Percentiles rank a stretch among this genome's conserved stretches.
These are phyloP conservation scores for Drosophila ohnishii DNA, from an alignment of 1,140 invertebrate species.

Conservation along the genomic window DNA sequence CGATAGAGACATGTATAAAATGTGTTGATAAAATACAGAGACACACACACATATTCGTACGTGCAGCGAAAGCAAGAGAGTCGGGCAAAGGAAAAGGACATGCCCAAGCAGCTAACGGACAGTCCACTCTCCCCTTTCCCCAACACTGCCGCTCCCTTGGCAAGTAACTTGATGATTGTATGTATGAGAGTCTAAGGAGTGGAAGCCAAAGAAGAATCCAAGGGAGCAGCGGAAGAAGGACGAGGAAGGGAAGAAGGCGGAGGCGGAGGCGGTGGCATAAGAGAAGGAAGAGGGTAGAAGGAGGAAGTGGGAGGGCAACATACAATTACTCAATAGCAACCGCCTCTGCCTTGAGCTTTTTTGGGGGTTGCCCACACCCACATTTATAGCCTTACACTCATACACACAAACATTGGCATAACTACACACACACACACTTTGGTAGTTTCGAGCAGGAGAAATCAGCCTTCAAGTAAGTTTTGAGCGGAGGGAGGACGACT, in stretches of 20 bases:
- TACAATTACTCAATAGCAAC: conserved; percentile 79
- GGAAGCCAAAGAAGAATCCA: conserved; percentile 45
- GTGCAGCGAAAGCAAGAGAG: conserved; percentile 21
- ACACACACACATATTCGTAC: conserved; percentile 15
- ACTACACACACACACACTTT: conserved; percentile 55
- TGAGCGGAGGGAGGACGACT: conserved; percentile 36
- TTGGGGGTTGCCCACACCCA: conserved; percentile 66
- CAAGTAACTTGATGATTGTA: conserved; percentile 77
- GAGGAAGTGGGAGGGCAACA: conserved; percentile 33
- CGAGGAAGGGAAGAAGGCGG: conserved; percentile 5
- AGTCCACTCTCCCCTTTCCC: conserved; percentile 54
- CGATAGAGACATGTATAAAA: conserved; percentile 63
- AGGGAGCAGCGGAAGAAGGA: conserved; percentile 22
- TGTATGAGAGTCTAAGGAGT: conserved; percentile 44
- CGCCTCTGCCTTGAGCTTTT: conserved; percentile 63
- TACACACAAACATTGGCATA: conserved; percentile 33
- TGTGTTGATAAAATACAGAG: conserved; percentile 58
- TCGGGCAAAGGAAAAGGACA: conserved; percentile 59
- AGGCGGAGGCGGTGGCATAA: conserved; percentile 1
- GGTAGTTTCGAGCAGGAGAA: conserved; percentile 57
- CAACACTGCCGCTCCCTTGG: conserved; percentile 6
- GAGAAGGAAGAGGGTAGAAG: conserved; percentile 2
- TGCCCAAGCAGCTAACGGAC: conserved; percentile 75
- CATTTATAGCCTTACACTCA: conserved; percentile 20
- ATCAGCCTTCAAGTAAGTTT: conserved; percentile 60